phyloP scores from a whole-genome alignment of 2,888 invertebrate species.

The Conomelus anceps region DNA sequence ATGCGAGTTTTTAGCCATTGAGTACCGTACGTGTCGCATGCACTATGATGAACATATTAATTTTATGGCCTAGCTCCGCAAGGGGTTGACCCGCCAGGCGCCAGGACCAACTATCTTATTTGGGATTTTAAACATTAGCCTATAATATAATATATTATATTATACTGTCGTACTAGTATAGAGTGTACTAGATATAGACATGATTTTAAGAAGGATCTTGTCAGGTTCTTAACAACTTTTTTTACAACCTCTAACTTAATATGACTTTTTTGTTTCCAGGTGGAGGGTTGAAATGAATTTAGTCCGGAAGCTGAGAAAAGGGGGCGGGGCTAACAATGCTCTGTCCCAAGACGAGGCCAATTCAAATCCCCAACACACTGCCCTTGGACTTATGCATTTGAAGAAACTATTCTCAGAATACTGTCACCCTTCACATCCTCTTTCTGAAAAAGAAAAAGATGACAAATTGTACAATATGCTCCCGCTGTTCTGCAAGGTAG shows the following conservation, averaged over 20 bases:
- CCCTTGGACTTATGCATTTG: slow-evolving; percentile 90
- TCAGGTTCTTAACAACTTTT: too few species aligned
- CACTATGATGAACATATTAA: too few species aligned
- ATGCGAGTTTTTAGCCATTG: too few species aligned
- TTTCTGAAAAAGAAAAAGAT: slow-evolving; percentile 76
- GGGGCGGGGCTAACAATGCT: slow-evolving; percentile 46
- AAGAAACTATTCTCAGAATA: slow-evolving; percentile 95
- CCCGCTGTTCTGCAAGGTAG: slow-evolving; percentile 94
- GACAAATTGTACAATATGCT: slow-evolving; percentile 95
- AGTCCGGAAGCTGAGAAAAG: slow-evolving; percentile 80
- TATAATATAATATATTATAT: too few species aligned
- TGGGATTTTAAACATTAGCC: neutral
- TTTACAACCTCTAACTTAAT: too few species aligned
- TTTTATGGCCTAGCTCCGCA: too few species aligned
- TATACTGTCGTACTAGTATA: too few species aligned
- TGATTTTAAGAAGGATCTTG: too few species aligned
- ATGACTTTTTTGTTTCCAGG: neutral
- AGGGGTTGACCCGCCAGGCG: too few species aligned
- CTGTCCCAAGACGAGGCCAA: slow-evolving; percentile 55
- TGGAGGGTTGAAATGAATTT: slow-evolving; percentile 64
- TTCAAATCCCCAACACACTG: slow-evolving; percentile 67
- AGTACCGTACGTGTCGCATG: too few species aligned
- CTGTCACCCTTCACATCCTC: slow-evolving; percentile 76
- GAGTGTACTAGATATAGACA: too few species aligned
- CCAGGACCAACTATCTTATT: too few species aligned